phyloP scores from a whole-genome alignment of 2,888 invertebrate genomes.

The Mythimna vitellina region DNA sequence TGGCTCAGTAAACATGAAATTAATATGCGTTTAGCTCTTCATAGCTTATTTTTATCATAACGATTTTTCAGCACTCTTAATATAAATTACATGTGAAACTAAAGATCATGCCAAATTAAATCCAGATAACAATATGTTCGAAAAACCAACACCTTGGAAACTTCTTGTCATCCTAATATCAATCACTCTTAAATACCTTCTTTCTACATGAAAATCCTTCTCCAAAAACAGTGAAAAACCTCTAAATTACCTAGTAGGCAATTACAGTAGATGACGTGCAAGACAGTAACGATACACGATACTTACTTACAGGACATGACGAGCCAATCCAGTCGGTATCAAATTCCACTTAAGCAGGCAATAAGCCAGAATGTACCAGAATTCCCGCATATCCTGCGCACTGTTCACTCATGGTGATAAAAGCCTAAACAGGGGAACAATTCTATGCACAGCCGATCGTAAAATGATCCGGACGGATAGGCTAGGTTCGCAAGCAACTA shows the following conservation, averaged over 20 bases:
- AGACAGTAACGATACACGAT: slow-evolving; percentile 11
- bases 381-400: slow-evolving; percentile 19
- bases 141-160: slow-evolving; percentile 7
- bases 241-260: slow-evolving; percentile 12
- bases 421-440: slow-evolving; percentile 55
- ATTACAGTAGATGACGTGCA: slow-evolving; percentile 42
- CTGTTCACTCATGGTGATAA: slow-evolving; percentile 46
- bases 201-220: slow-evolving; percentile 12
- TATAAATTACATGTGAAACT: background rate
- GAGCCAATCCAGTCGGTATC: slow-evolving; percentile 12
- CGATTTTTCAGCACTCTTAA: too few relatives aligned
- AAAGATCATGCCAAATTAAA: background rate
- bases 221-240: background rate
- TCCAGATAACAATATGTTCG: background rate
- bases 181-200: slow-evolving; percentile 32
- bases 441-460: slow-evolving; percentile 50
- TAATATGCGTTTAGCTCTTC: too few relatives aligned
- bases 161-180: slow-evolving; percentile 19
- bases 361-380: slow-evolving; percentile 12
- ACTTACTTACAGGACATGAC: slow-evolving; percentile 30
- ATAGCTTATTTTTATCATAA: too few relatives aligned
- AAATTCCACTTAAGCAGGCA: slow-evolving; percentile 33
- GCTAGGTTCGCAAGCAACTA: slow-evolving; percentile 34
- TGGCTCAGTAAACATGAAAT: too few relatives aligned
- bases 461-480: slow-evolving; percentile 54